Base-by-base conservation (phyloP, 1,140 invertebrate genomes). In the Potamilus streckersoni region DNA sequence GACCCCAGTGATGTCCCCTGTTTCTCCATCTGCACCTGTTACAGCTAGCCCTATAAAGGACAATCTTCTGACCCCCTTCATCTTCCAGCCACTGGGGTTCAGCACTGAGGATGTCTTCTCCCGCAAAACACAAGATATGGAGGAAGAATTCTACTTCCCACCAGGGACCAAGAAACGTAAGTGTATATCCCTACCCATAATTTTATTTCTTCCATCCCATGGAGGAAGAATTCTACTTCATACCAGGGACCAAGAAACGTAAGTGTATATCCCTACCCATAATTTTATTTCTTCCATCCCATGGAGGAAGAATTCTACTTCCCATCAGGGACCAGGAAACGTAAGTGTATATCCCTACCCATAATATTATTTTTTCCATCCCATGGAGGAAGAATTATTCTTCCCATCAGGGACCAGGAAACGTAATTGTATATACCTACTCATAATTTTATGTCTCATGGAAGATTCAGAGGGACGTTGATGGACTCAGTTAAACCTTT, bases 191-290 rank as follows among this genome's bases (percentile, higher is more conserved):
- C 16, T 57, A 11, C 56, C 17, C 2, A 73, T 20, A n/a, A 19
- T 15, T 23, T 62, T 31, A 49, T 23, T 13, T 27, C 19, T 60
- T 27, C 62, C 5, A 16, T 75, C 60, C 61, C 5, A 17, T 66
- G 17, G 19, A 13, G n/a, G 38, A 95, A 83, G 97, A 95, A 91
- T 85, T 79, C 69, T 92, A 97, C 81, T 95, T 94, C 86, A 96
- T 96, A 90, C 93, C 93, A 81, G 95, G 96, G 86, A 94, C 96
- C 90, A 94, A 95, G 84, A 93, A 93, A 92, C 94, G 94, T 94
- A 73, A 76, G 67, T 75, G 4, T 23, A 38, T 31, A 59, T 64
- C 23, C 14, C 16, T 57, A 11, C 56, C 17, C 2, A 73, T 20
- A n/a, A 19, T 15, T 23, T 62, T 31, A 49, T 23, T 13, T 27